Conservation (phyloP, 2,888 invertebrate species). For the Candidula unifasciata region DNA sequence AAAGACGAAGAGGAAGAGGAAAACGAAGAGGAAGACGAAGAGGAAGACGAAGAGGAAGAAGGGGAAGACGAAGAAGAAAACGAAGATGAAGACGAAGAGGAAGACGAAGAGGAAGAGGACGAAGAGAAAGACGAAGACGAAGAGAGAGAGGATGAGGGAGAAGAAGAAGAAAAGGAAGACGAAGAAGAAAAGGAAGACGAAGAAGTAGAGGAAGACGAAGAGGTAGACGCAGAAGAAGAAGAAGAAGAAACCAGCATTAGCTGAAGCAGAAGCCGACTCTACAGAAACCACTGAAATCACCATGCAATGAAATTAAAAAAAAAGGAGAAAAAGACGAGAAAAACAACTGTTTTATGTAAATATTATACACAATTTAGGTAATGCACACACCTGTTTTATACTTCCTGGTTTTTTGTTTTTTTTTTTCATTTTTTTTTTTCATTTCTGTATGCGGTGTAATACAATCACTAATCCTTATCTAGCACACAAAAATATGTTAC, state of each 20-base stretch:
- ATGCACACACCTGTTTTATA: too few species aligned
- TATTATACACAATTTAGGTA: too few species aligned
- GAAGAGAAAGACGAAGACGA: constrained; percentile 18
- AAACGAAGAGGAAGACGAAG: background rate
- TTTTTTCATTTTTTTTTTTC: too few species aligned
- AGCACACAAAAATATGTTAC: too few species aligned
- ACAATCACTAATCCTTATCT: too few species aligned
- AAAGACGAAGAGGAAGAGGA: background rate
- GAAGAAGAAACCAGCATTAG: too few species aligned
- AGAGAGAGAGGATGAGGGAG: constrained; percentile 24
- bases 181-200: constrained; percentile 9
- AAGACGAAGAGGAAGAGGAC: background rate
- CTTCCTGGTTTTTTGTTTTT: too few species aligned
- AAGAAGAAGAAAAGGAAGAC: background rate
- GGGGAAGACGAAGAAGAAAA: background rate
- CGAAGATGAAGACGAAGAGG: background rate
- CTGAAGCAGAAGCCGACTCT: background rate
- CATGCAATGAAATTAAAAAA: background rate
- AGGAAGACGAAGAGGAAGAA: background rate
- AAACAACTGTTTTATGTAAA: too few species aligned
- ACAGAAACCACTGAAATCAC: background rate
- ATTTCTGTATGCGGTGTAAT: too few species aligned
- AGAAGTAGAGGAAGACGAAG: constrained; percentile 15
- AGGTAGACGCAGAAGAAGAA: background rate
- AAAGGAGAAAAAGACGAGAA: background rate